Percentiles rank a stretch among this genome's conserved stretches.
These are phyloP conservation scores for Crypturellus tataupa DNA, from an alignment of 2,797 vertebrate species.

Conservation along the genomic window DNA sequence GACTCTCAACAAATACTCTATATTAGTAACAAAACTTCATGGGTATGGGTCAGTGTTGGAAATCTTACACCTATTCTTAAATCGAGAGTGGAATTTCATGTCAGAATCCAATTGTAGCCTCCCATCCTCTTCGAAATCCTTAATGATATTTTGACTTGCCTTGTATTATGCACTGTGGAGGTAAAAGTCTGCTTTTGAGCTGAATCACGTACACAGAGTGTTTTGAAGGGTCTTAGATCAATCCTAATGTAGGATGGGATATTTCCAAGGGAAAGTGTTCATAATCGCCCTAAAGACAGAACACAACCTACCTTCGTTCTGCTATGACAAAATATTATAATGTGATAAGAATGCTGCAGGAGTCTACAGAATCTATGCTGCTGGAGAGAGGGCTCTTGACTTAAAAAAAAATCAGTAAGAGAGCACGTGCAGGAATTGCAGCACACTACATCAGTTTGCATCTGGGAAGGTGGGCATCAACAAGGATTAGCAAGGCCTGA, in stretches of 20 bases:
- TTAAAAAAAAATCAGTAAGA: background rate
- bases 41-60: background rate
- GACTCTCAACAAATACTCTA: background rate
- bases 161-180: background rate
- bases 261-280: background rate
- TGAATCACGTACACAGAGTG: background rate
- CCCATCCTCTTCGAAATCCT: fast-evolving
- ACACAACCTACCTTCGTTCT: fast-evolving
- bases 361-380: too few relatives aligned
- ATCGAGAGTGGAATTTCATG: background rate
- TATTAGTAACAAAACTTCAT: background rate
- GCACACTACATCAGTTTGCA: background rate
- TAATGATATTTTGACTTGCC: background rate
- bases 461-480: background rate
- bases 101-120: background rate
- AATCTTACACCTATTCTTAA: background rate
- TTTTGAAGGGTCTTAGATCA: background rate
- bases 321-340: background rate
- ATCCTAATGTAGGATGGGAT: background rate
- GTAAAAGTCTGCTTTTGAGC: background rate
- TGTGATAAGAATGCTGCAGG: background rate
- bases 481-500: background rate
- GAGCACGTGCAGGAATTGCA: background rate
- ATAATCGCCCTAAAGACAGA: background rate
- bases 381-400: background rate